A percentile compares a stretch with the other conserved stretches of the same genome.
These are phyloP conservation scores for Platichthys flesus DNA, from an alignment of 2,113 vertebrate genomes.

Conservation along the genomic window DNA sequence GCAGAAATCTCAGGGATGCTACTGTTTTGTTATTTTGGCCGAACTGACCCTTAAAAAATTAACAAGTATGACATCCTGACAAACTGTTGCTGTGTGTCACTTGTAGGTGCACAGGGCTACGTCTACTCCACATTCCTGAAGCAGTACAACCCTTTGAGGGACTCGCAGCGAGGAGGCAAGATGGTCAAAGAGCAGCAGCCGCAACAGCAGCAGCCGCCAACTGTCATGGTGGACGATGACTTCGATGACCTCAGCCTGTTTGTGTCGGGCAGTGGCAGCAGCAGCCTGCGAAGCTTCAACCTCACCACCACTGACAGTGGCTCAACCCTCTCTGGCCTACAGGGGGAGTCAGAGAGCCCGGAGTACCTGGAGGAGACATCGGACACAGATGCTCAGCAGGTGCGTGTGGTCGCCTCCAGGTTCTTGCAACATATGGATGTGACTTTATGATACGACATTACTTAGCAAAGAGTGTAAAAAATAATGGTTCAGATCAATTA, in stretches of 20 bases:
- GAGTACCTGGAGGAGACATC: slow-evolving; percentile 61
- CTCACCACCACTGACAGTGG: slow-evolving; percentile 77
- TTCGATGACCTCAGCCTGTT: slow-evolving; percentile 96
- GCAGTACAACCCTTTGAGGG: slow-evolving; percentile 89
- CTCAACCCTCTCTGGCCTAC: slow-evolving; percentile 81
- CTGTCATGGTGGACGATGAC: slow-evolving; percentile 80
- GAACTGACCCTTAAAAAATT: background rate
- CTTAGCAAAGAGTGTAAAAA: background rate
- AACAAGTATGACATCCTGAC: slow-evolving; percentile 1
- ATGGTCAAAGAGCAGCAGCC: slow-evolving; percentile 49
- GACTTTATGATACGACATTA: background rate
- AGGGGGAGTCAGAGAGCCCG: slow-evolving; percentile 75
- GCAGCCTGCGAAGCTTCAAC: slow-evolving; percentile 77
- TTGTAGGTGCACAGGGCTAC: slow-evolving; percentile 87
- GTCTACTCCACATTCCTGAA: slow-evolving; percentile 96
- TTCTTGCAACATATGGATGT: background rate
- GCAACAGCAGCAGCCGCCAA: slow-evolving; percentile 24
- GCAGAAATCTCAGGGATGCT: background rate
- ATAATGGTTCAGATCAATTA: background rate
- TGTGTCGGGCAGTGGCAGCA: slow-evolving; percentile 85
- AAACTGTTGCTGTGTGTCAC: slow-evolving; percentile 25
- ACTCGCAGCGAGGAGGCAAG: slow-evolving; percentile 70
- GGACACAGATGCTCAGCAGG: slow-evolving; percentile 84
- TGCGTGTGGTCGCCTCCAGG: slow-evolving; percentile 60
- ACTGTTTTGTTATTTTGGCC: background rate